phyloP scores from a whole-genome alignment of 1,140 invertebrate species.

The Apis dorsata region DNA sequence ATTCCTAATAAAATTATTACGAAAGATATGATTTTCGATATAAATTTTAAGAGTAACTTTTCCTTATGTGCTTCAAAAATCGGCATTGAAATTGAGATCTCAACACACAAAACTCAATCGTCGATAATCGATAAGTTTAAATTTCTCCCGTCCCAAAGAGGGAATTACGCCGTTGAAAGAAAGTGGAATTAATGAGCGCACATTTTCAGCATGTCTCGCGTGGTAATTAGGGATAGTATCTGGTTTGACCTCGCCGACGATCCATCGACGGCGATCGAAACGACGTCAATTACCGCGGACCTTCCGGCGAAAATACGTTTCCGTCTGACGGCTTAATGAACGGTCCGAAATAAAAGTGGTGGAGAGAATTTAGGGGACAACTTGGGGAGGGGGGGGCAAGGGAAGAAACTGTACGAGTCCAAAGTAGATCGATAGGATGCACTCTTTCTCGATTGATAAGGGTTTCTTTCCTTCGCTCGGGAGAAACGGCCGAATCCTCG shows the following conservation, averaged over 20 bases:
- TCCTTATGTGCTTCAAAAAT: too few relatives aligned
- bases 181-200: not conserved
- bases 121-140: too few relatives aligned
- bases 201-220: not conserved
- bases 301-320: constrained; percentile 44
- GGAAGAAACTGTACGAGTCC: not conserved
- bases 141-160: not conserved
- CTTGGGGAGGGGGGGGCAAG: not conserved
- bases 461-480: not conserved
- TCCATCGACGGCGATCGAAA: constrained; percentile 39
- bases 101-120: too few relatives aligned
- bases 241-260: not conserved
- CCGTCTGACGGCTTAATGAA: constrained; percentile 43
- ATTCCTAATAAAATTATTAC: too few relatives aligned
- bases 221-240: constrained; percentile 50
- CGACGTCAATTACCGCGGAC: constrained; percentile 50
- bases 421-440: constrained; percentile 52
- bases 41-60: too few relatives aligned
- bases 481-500: not conserved
- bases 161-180: not conserved
- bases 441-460: constrained; percentile 1
- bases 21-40: too few relatives aligned
- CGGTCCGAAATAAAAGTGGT: constrained; percentile 17
- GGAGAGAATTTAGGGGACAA: constrained; percentile 36
- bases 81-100: too few relatives aligned